phyloP scores from a whole-genome alignment of 2,113 vertebrate species.

The Aplodontia rufa region DNA sequence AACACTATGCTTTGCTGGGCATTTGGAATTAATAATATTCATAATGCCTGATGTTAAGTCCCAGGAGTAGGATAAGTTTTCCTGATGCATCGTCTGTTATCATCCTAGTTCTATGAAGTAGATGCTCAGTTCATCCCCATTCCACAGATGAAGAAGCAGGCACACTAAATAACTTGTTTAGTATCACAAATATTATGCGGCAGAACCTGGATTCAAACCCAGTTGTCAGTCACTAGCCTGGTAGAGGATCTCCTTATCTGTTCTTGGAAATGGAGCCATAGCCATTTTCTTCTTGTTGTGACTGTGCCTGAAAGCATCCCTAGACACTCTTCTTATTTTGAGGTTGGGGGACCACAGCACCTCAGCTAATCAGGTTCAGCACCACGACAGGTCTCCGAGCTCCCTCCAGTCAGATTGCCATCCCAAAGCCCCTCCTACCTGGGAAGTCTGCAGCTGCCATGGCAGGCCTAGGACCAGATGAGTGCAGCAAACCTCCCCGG shows the following conservation, averaged over 20 bases:
- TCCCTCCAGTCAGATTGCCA: background rate
- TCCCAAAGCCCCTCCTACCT: background rate
- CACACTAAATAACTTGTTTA: background rate
- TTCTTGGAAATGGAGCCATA: background rate
- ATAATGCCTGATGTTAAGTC: fast-evolving
- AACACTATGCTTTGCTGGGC: background rate
- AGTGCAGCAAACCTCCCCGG: too few species aligned
- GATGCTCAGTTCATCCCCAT: background rate
- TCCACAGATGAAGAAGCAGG: background rate
- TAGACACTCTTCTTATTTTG: background rate
- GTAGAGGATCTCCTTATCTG: background rate
- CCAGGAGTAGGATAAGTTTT: background rate
- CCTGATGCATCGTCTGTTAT: background rate
- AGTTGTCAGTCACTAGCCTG: background rate
- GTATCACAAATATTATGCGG: background rate
- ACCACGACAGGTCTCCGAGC: background rate
- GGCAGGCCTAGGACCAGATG: background rate
- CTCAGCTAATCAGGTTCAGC: background rate
- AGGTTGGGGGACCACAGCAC: too few species aligned
- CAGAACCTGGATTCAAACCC: background rate
- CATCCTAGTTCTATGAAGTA: background rate
- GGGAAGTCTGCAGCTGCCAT: background rate
- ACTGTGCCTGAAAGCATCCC: background rate
- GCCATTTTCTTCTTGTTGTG: background rate
- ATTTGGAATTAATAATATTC: background rate